These are phyloP conservation scores for Drosophila bipectinata DNA, from an alignment of 1,140 invertebrate species.

Conservation along the genomic window DNA sequence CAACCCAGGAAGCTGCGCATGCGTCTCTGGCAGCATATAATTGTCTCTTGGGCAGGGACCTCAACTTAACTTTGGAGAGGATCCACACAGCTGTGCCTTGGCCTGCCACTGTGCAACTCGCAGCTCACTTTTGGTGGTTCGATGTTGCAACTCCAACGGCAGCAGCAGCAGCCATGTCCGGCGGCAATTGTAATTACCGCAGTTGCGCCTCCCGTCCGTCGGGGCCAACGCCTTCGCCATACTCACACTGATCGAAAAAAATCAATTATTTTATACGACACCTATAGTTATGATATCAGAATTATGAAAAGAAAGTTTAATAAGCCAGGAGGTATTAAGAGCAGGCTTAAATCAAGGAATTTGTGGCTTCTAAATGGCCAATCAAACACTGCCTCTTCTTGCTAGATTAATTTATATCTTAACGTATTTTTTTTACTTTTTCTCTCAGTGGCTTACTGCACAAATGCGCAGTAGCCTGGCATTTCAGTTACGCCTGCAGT, in stretches of 20 bases:
- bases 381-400: too few relatives aligned
- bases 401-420: background rate
- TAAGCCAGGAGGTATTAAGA: too few relatives aligned
- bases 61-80: slow-evolving; percentile 29
- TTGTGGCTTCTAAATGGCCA: background rate
- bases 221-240: slow-evolving; percentile 76
- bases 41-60: slow-evolving; percentile 67
- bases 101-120: slow-evolving; percentile 44
- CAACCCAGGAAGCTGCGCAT: slow-evolving; percentile 70
- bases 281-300: too few relatives aligned
- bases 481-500: slow-evolving; percentile 82
- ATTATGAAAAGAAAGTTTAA: too few relatives aligned
- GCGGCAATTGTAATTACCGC: slow-evolving; percentile 82
- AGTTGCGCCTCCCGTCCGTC: slow-evolving; percentile 79
- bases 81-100: slow-evolving; percentile 68
- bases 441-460: slow-evolving; percentile 36
- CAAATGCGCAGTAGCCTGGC: slow-evolving; percentile 81
- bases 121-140: slow-evolving; percentile 28
- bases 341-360: background rate
- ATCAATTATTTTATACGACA: background rate
- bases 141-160: slow-evolving; percentile 16
- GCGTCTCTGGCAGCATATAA: slow-evolving; percentile 81
- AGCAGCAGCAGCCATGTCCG: slow-evolving; percentile 66
- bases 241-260: slow-evolving; percentile 28
- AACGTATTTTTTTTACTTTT: background rate